Evolutionary conservation across 2,113 vertebrate genomes (phyloP).

Genomic region (Thunnus maccoyii): DNA sequence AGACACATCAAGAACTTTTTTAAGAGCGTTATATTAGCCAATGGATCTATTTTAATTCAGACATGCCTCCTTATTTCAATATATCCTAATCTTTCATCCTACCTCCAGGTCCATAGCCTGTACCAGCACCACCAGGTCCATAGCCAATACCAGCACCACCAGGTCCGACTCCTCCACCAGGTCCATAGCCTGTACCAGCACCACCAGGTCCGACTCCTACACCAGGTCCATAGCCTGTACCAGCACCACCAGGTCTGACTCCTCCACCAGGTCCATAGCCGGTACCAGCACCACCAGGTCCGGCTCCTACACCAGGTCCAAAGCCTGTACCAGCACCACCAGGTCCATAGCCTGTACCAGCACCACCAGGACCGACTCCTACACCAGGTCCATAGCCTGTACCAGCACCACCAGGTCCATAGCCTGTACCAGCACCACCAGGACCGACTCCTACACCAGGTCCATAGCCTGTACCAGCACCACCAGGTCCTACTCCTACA

Average conservation of each 20-base stretch:
- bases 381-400: conserved; percentile 50
- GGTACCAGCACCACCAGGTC: conserved; percentile 48
- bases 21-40: background rate
- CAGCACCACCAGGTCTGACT: conserved; percentile 48
- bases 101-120: conserved; percentile 63
- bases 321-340: conserved; percentile 45
- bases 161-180: conserved; percentile 34
- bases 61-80: background rate
- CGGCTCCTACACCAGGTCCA: conserved; percentile 57
- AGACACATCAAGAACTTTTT: background rate
- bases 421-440: conserved; percentile 54
- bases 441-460: conserved; percentile 42
- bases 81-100: background rate
- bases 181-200: conserved; percentile 50
- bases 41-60: background rate
- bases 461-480: conserved; percentile 53
- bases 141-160: conserved; percentile 38
- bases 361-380: conserved; percentile 32
- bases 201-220: conserved; percentile 47
- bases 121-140: conserved; percentile 42
- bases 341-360: conserved; percentile 44
- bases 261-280: conserved; percentile 52
- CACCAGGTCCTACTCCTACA: conserved; percentile 41
- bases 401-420: conserved; percentile 52
- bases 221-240: conserved; percentile 54